Percentiles rank a stretch among this genome's conserved stretches.
phyloP scores from a whole-genome alignment of 2,888 invertebrate genomes.

The Leptodirus hochenwartii region DNA sequence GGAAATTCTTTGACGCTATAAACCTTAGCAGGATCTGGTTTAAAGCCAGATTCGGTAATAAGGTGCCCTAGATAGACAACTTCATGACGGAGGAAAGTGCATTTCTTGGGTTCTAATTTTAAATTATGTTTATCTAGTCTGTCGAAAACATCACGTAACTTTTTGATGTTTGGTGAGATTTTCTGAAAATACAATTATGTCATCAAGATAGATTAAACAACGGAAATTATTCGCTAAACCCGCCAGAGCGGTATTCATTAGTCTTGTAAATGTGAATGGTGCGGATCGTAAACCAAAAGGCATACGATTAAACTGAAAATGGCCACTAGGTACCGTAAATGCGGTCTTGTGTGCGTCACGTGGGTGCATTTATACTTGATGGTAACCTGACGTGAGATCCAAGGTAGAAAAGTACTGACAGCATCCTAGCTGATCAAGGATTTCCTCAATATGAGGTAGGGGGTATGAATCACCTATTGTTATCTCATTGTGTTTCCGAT shows the following conservation, averaged over 20 bases:
- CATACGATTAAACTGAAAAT: conserved; percentile 16
- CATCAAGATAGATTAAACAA: conserved; percentile 15
- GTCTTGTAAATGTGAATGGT: conserved; percentile 15
- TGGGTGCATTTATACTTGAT: conserved; percentile 18
- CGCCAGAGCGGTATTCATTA: conserved; percentile 14
- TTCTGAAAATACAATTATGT: conserved; percentile 13
- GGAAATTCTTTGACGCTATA: no score
- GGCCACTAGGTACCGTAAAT: conserved; percentile 15
- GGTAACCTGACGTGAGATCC: conserved; percentile 19
- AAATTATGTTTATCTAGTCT: no score
- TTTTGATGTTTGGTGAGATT: no score
- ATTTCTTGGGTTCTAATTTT: no score
- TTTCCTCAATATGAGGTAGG: conserved; percentile 18
- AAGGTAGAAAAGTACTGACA: conserved; percentile 17
- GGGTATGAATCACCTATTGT: conserved; percentile 18
- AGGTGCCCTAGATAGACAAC: no score
- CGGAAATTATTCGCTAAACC: conserved; percentile 10
- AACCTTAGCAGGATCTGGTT: no score
- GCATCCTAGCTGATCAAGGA: conserved; percentile 18
- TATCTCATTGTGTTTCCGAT: conserved; percentile 16
- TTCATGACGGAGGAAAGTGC: no score
- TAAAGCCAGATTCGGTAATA: no score
- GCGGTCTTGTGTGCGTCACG: conserved; percentile 17
- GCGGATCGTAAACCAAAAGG: conserved; percentile 17
- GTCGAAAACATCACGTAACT: no score